phyloP scores from a whole-genome alignment of 2,113 vertebrate species.

The Dascyllus trimaculatus region DNA sequence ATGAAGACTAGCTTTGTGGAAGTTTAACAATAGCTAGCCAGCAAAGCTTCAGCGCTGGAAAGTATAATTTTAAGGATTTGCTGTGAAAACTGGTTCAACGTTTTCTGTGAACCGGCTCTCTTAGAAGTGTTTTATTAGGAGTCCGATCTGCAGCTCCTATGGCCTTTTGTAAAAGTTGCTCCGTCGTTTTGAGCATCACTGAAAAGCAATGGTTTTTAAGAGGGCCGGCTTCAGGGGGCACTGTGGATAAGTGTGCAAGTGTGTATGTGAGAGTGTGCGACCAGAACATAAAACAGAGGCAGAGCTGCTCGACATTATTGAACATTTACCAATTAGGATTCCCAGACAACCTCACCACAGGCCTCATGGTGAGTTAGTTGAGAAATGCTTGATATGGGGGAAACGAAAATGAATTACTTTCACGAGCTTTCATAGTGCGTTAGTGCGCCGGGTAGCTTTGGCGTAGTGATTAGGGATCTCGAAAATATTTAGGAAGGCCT shows the following conservation, averaged over 20 bases:
- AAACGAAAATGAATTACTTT: constrained; percentile 71
- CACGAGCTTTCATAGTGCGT: constrained; percentile 66
- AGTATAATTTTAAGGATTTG: constrained; percentile 56
- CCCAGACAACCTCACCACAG: constrained; percentile 44
- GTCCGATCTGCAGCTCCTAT: constrained; percentile 3
- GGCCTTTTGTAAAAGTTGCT: constrained; percentile 43
- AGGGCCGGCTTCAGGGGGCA: background rate
- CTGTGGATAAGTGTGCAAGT: constrained; percentile 24
- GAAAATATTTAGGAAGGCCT: constrained; percentile 83
- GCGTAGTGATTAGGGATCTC: constrained; percentile 79
- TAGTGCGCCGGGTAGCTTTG: constrained; percentile 72
- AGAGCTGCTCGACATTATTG: constrained; percentile 62
- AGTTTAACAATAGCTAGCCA: constrained; percentile 55
- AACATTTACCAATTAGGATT: constrained; percentile 78
- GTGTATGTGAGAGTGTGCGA: constrained; percentile 12
- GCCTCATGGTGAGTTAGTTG: constrained; percentile 26
- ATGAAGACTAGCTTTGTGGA: constrained; percentile 64
- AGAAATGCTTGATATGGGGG: constrained; percentile 47
- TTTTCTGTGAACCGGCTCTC: constrained; percentile 28
- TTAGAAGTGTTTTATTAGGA: constrained; percentile 48
- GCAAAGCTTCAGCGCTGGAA: constrained; percentile 61
- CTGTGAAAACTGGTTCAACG: constrained; percentile 58
- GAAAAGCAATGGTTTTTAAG: constrained; percentile 14
- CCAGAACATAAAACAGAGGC: constrained; percentile 27
- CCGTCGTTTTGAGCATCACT: constrained; percentile 33